Evolutionary conservation across 2,113 vertebrate species (phyloP), one percentile per base, ranked within the genome.

Genomic region (Craseonycteris thonglongyai): DNA sequence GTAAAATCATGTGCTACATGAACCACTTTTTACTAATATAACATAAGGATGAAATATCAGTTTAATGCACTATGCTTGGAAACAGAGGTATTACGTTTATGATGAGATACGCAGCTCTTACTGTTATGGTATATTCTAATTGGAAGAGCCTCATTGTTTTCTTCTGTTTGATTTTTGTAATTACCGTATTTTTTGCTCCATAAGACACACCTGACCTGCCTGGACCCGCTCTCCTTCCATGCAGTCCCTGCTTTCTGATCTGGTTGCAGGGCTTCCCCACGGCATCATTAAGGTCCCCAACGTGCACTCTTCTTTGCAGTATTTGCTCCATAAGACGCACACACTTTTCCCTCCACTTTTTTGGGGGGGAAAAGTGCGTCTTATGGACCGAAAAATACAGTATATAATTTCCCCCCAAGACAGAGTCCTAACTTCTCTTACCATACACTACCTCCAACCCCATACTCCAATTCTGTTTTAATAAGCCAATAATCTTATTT

Each of bases 111-210:
- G 28, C 22, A 76, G 26, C 75, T 80, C 35, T 58, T 88, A 40
- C 7, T 74, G 38, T 5, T 88, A 14, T 51, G 38, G 6, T 88
- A 14, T 51, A 49, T 89, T 90, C 45, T 87, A 56, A 5, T 79
- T 82, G 76, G 16, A 56, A 89, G 42, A 79, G 35, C 35, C 38
- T 38, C 13, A 66, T 78, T 72, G n/a, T 75, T 66, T 51, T 56
- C 56, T 72, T 61, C 7, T 85, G n/a, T 86, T 92, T 59, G 0
- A 33, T 59, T 90, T 92, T 93, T 84, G 76, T 95, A 54, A 85
- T 93, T 71, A 24, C 35, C 28, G n/a, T n/a, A n/a, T n/a, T n/a
- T n/a, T n/a, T n/a, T n/a, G n/a, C n/a, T n/a, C n/a, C n/a, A n/a
- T n/a, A n/a, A n/a, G n/a, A n/a, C n/a, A n/a, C n/a, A n/a, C n/a